These are phyloP conservation scores for Amphiura filiformis DNA, from an alignment of 35 echinoderm and acorn worm genomes.

Conservation along the genomic window DNA sequence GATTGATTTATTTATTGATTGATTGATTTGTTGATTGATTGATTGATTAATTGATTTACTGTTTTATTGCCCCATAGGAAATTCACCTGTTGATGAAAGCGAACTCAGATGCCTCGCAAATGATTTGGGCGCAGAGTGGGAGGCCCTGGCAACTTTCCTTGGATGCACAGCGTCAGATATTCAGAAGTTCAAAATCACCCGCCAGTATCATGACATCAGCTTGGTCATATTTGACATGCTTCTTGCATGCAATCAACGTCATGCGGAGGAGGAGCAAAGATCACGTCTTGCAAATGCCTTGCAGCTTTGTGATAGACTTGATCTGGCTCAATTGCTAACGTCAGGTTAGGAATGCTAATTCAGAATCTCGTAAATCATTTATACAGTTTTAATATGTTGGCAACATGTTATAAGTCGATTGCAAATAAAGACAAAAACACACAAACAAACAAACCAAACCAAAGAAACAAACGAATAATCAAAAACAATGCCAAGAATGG, in stretches of 20 bases:
- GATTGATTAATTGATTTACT: no score
- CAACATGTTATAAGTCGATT: no score
- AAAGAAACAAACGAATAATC: no score
- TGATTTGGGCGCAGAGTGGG: not conserved
- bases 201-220: not conserved
- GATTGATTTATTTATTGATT: no score
- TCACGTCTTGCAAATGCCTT: not conserved
- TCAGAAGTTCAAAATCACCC: not conserved
- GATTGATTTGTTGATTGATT: no score
- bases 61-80: not conserved
- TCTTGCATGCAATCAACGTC: not conserved
- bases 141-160: not conserved
- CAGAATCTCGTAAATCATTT: no score
- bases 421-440: no score
- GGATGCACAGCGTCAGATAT: not conserved
- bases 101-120: not conserved
- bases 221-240: not conserved
- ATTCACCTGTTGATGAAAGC: not conserved
- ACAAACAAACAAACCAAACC: no score
- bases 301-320: not conserved
- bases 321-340: not conserved
- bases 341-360: not conserved
- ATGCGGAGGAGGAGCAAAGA: not conserved
- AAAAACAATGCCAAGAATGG: no score
- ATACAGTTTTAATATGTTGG: no score